These are phyloP conservation scores for Ptychadena robeensis DNA, from an alignment of 2,797 vertebrate genomes.

Conservation along the genomic window DNA sequence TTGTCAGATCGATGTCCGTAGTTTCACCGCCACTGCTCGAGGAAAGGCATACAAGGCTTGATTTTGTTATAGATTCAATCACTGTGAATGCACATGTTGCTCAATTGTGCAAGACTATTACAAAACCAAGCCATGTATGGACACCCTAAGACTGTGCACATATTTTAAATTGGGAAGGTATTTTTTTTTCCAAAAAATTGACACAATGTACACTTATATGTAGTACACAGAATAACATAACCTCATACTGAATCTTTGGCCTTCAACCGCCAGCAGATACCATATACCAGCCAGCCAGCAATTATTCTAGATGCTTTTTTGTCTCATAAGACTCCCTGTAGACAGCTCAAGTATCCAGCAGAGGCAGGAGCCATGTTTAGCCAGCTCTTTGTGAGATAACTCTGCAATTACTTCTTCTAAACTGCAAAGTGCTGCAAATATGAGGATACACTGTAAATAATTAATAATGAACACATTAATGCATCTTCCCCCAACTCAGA, in stretches of 20 bases:
- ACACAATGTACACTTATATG: too few relatives aligned
- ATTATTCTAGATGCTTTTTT: neutral
- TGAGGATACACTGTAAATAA: constrained; percentile 20
- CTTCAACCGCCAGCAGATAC: neutral
- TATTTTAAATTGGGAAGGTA: too few relatives aligned
- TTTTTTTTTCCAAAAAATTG: too few relatives aligned
- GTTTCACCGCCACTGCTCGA: too few relatives aligned
- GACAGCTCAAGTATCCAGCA: neutral
- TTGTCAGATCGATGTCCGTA: too few relatives aligned
- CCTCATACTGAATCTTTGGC: neutral
- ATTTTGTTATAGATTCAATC: too few relatives aligned
- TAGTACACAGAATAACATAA: neutral
- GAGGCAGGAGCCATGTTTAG: constrained; percentile 1
- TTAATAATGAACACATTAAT: constrained; percentile 32
- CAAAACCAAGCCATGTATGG: too few relatives aligned
- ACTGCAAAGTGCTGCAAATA: constrained; percentile 37
- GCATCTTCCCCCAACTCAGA: neutral
- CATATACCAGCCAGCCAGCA: neutral
- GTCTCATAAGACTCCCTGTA: constrained; percentile 14
- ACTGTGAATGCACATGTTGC: too few relatives aligned
- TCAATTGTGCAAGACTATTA: too few relatives aligned
- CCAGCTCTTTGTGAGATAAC: neutral
- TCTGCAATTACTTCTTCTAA: constrained; percentile 25
- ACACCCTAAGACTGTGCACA: too few relatives aligned
- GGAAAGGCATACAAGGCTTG: too few relatives aligned